Base-by-base conservation (phyloP, 1,140 invertebrate genomes). In the Drosophila lowei region DNA sequence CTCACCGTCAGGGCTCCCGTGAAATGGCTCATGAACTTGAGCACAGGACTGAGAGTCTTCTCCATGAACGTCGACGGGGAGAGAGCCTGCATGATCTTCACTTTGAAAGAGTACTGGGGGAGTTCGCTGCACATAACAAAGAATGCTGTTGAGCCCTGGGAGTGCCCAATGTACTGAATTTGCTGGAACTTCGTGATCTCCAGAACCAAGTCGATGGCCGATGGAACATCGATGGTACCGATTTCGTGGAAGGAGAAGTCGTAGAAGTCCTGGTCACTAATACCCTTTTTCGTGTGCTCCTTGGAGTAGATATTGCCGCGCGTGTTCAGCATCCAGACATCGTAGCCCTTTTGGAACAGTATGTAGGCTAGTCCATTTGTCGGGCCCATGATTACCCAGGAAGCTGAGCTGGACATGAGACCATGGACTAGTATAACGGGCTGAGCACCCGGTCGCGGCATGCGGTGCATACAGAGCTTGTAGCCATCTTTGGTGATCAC, bases 231-330 rank as follows among this genome's bases (percentile, higher is more conserved):
- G 68, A 93, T 94, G 1, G 90, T 63, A 2, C 94, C 95, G 90
- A 96, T 95, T 86, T 96, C 94, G 79, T 96, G 94, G 91, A 92
- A 96, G 62, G 94, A 95, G 52, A 89, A 92, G 28, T 79, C 58
- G 90, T 90, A 92, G 55, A 85, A 92, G 2, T 79, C 34, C 5
- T 30, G 18, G 0, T 84, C 63, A 15, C 83, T 73, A 1, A 92
- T 90, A 63, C 92, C 44, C 1, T 91, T 50, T 0, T 65, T 68
- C 1, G 79, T 53, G 85, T 95, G 95, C 8, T 91, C 85, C 11
- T 92, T 89, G 0, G 95, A 95, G 78, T 94, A 94, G 0, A 91
- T 90, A 67, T 93, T 25, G 23, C 23, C 23, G 23, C 23, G 23
- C 4, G 23, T 25, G 23, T 25, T 25, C 5, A 25, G 23, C 79